Evolutionary conservation across 1,140 invertebrate species (phyloP).

Genomic region (Lepidurus couesii): DNA sequence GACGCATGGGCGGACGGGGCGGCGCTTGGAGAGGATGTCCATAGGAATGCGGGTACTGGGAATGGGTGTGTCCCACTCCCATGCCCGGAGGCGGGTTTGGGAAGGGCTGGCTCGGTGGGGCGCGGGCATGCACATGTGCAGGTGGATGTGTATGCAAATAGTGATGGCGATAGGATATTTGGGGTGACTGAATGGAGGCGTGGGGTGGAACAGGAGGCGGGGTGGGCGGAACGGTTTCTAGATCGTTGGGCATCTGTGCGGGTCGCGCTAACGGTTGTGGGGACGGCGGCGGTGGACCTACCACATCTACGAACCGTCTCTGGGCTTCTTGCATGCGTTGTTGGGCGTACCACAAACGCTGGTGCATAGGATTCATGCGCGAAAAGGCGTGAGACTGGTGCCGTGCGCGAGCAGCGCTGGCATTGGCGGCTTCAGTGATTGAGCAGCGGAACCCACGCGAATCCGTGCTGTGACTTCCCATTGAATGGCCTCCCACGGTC

Average conservation of each 20-base stretch:
- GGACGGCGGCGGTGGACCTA: conserved; percentile 33
- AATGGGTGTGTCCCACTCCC: conserved; percentile 12
- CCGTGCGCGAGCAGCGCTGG: conserved; percentile 30
- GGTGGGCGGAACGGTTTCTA: conserved; percentile 26
- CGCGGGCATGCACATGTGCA: not conserved
- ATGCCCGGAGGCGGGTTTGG: not conserved
- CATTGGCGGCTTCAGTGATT: conserved; percentile 23
- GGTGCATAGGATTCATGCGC: conserved; percentile 53
- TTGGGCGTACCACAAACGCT: conserved; percentile 64
- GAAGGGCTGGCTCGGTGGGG: not conserved
- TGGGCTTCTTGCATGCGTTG: conserved; percentile 64
- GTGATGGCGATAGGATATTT: conserved; percentile 29
- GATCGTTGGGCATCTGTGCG: conserved; percentile 25
- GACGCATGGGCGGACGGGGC: conserved; percentile 1
- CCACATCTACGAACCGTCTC: conserved; percentile 52
- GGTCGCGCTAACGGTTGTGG: not conserved
- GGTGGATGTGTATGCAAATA: conserved; percentile 7
- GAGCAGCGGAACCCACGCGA: conserved; percentile 23
- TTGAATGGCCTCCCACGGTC: conserved; percentile 35
- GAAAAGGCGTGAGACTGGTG: conserved; percentile 31
- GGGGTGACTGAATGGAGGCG: conserved; percentile 23
- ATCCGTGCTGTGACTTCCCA: conserved; percentile 33
- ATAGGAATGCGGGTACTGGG: not conserved
- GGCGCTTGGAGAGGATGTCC: not conserved
- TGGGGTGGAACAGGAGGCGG: conserved; percentile 25